Conservation (phyloP, 2,888 invertebrate species). For the Pyrrhia umbra region DNA sequence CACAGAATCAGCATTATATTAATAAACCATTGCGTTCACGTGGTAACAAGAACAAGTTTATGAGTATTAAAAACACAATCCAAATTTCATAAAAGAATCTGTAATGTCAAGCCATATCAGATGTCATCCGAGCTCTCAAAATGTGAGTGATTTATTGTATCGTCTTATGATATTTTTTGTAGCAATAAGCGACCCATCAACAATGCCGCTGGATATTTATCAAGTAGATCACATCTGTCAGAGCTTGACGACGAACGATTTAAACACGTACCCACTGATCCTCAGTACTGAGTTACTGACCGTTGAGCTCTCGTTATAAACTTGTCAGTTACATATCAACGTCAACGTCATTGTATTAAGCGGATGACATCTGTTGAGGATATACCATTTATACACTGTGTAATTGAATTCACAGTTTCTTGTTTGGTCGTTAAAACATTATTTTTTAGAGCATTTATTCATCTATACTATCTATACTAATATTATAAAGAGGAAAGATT, state of each 20-base stretch:
- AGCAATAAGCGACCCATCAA: neutral
- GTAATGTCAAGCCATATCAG: neutral
- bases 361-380: conserved; percentile 32
- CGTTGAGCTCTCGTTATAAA: conserved; percentile 25
- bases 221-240: neutral
- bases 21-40: neutral
- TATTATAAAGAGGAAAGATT: too few relatives aligned
- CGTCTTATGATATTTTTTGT: neutral
- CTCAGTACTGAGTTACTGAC: neutral
- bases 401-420: too few relatives aligned
- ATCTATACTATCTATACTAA: too few relatives aligned
- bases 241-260: conserved; percentile 12
- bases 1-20: too few relatives aligned
- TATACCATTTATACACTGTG: neutral
- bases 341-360: conserved; percentile 18
- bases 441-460: too few relatives aligned
- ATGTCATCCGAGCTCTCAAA: neutral
- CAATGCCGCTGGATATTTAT: neutral
- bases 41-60: neutral
- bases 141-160: neutral
- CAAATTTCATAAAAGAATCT: neutral
- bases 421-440: too few relatives aligned
- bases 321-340: conserved; percentile 31
- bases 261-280: neutral
- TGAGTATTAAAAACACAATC: too few relatives aligned